These are phyloP conservation scores for Pollenia angustigena DNA, from an alignment of 2,888 invertebrate genomes.

Conservation along the genomic window DNA sequence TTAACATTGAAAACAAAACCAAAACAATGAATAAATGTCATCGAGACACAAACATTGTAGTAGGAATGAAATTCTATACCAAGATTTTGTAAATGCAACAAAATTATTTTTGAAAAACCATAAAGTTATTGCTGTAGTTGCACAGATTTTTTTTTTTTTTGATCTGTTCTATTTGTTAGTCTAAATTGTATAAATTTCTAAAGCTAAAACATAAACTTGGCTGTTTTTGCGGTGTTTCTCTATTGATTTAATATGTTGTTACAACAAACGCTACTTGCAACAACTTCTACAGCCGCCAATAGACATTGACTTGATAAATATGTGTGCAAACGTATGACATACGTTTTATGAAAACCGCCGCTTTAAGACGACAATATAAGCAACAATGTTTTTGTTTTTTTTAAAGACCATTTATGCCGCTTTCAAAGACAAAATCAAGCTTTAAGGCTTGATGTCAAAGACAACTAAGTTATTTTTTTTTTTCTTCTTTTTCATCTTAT, in stretches of 20 bases:
- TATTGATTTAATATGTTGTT: slow-evolving; percentile 42
- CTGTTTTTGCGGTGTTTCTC: slow-evolving; percentile 32
- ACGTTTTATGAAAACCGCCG: slow-evolving; percentile 55
- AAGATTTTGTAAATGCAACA: neutral
- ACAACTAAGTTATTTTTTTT: slow-evolving; percentile 25
- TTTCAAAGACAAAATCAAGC: slow-evolving; percentile 11
- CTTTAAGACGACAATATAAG: slow-evolving; percentile 31
- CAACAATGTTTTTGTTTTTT: slow-evolving; percentile 38
- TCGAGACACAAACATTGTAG: slow-evolving; percentile 1
- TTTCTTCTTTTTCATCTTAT: neutral
- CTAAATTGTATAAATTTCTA: slow-evolving; percentile 48
- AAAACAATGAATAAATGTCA: neutral
- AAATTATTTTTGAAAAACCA: neutral
- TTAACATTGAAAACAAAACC: slow-evolving; percentile 48
- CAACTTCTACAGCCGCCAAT: slow-evolving; percentile 34
- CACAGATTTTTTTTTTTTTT: slow-evolving; percentile 6
- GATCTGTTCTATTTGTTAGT: slow-evolving; percentile 54
- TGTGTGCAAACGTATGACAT: slow-evolving; percentile 54
- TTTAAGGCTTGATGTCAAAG: slow-evolving; percentile 36
- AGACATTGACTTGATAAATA: neutral
- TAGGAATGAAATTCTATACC: slow-evolving; percentile 4
- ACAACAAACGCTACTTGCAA: slow-evolving; percentile 32
- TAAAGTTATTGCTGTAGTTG: neutral
- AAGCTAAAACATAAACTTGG: slow-evolving; percentile 34
- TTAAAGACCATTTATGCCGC: slow-evolving; percentile 48